Evolutionary conservation across 2,113 vertebrate species (phyloP).

Genomic region (Gymnocephalus cernua): DNA sequence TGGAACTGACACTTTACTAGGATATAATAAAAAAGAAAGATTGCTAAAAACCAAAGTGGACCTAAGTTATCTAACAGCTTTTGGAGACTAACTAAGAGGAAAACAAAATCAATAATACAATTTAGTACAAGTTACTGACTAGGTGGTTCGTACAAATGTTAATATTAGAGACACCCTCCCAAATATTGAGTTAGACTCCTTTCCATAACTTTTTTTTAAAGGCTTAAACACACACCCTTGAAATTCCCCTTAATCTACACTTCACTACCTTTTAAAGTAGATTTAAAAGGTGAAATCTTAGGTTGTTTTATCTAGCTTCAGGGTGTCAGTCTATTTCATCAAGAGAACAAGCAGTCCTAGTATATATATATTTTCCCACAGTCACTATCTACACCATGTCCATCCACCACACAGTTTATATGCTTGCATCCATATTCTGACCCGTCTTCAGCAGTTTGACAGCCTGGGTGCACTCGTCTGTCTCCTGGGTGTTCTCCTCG

Average conservation of each 20-base stretch:
- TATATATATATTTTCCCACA: neutral
- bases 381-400: slow-evolving; percentile 13
- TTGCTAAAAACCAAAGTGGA: neutral
- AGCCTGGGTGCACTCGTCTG: slow-evolving; percentile 95
- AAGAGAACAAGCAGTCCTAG: slow-evolving; percentile 15
- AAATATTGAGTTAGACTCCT: slow-evolving; percentile 33
- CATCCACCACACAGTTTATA: slow-evolving; percentile 40
- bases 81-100: slow-evolving; percentile 7
- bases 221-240: slow-evolving; percentile 19
- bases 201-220: slow-evolving; percentile 33
- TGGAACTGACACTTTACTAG: neutral
- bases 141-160: slow-evolving; percentile 29
- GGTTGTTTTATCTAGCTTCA: slow-evolving; percentile 27
- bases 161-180: slow-evolving; percentile 25
- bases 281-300: slow-evolving; percentile 41
- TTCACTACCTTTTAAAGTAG: slow-evolving; percentile 32
- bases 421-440: slow-evolving; percentile 77
- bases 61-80: neutral
- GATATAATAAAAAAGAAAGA: neutral
- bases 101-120: slow-evolving; percentile 24
- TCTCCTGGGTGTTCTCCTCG: slow-evolving; percentile 94
- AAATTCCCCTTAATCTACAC: slow-evolving; percentile 36
- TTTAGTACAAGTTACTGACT: slow-evolving; percentile 37
- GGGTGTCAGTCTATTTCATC: slow-evolving; percentile 33
- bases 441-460: slow-evolving; percentile 98